Conservation (phyloP, 2,888 invertebrate genomes). For the Dolichopus griseipennis region DNA sequence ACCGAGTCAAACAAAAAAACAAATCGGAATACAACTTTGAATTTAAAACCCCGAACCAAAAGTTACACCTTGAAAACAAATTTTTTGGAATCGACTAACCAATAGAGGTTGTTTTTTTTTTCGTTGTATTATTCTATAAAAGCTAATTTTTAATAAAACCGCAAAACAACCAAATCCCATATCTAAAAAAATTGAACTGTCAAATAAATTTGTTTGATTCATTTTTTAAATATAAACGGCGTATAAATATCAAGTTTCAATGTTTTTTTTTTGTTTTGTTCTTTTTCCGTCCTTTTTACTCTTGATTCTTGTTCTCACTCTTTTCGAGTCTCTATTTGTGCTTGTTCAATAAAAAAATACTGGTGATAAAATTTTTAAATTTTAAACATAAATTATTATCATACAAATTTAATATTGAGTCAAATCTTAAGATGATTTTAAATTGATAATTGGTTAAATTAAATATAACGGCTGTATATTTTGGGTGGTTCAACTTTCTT, state of each 20-base stretch:
- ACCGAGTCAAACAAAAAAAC: background rate
- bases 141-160: background rate
- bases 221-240: background rate
- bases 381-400: too few species aligned
- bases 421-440: too few species aligned
- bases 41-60: background rate
- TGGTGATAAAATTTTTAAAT: too few species aligned
- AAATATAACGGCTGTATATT: too few species aligned
- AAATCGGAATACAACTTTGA: background rate
- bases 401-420: too few species aligned
- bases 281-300: too few species aligned
- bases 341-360: too few species aligned
- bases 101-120: background rate
- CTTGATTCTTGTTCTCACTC: too few species aligned
- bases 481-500: too few species aligned
- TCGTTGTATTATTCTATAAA: background rate
- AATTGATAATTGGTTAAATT: too few species aligned
- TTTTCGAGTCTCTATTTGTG: too few species aligned
- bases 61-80: conserved; percentile 1
- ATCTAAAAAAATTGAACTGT: background rate
- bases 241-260: background rate
- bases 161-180: background rate
- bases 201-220: conserved; percentile 1
- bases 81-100: background rate
- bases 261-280: background rate